Evolutionary conservation across 2,888 invertebrate genomes (phyloP), one percentile per base, ranked within the genome.

Genomic region (Dryomyza anilis): DNA sequence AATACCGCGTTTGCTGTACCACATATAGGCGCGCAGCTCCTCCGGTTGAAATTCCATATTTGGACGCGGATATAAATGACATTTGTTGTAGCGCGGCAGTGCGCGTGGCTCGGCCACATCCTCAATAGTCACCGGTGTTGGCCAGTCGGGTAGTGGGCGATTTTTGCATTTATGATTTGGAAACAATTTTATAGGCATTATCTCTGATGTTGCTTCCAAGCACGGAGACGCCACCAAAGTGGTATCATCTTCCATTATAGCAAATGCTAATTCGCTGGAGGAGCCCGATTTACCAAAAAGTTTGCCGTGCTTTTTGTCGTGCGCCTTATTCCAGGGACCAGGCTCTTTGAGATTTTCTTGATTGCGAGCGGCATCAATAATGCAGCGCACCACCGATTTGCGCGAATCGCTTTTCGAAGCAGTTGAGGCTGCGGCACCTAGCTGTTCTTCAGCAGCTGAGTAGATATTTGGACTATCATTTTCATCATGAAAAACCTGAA

Each of bases 281-380:
- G 48, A 36, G n/a, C 16, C 25, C 19, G 65, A 61, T 7, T 66
- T 63, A 0, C 56, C 64, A 65, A 80, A 81, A 3, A 81, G 70
- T 60, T 75, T 76, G 0, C 74, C 74, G 14, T 76, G 79, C 25
- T 75, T 77, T 39, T 76, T 72, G 3, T 64, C 66, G 36, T 72
- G 66, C 5, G 83, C 81, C 66, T 83, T 86, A 58, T 85, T 88
- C 93, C 92, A 93, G 3, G 88, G 87, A 1, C 90, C 89, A 1
- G 92, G 86, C 76, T 90, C 89, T 68, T 88, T 85, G 2, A 86
- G 84, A 80, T 93, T 93, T 80, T 93, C 93, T 76, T 90, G 86
- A 65, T 86, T 83, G 10, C 86, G 86, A 16, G 86, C 85, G 30
- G 85, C 85, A 68, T 86, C 86, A 64, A 89, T 81, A 71, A 89